phyloP scores from a whole-genome alignment of 2,113 vertebrate species.

The Erythrolamprus reginae region DNA sequence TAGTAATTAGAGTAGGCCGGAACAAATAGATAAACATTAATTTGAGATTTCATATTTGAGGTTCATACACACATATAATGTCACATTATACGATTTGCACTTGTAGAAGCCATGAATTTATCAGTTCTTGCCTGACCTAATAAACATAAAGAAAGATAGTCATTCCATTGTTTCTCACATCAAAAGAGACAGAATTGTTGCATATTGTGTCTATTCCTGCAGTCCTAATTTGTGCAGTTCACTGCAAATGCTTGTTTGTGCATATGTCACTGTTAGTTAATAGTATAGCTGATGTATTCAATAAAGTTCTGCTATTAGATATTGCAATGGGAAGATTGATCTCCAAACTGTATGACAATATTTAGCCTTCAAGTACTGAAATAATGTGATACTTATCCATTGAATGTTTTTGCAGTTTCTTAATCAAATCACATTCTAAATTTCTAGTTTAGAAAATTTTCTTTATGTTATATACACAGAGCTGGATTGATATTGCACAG shows the following conservation, averaged over 20 bases:
- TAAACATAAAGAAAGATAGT: background rate
- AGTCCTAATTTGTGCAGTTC: background rate
- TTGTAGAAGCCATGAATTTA: background rate
- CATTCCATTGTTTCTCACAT: background rate
- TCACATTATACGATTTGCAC: too few relatives aligned
- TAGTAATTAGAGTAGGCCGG: background rate
- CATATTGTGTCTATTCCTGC: background rate
- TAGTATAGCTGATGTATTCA: background rate
- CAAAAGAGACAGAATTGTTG: background rate
- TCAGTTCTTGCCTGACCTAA: background rate
- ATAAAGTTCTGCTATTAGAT: background rate
- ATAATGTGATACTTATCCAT: accelerated
- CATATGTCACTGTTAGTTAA: background rate
- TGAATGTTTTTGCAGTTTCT: background rate
- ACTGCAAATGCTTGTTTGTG: background rate
- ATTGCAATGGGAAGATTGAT: background rate
- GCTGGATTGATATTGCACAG: accelerated
- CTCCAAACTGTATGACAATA: background rate
- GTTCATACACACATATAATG: background rate
- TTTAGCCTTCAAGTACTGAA: background rate
- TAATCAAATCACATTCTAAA: background rate
- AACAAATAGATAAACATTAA: background rate
- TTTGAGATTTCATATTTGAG: background rate
- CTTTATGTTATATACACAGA: background rate
- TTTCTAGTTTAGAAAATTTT: background rate